Conservation (phyloP, 2,113 vertebrate genomes). For the Nesospiza acunhae region DNA sequence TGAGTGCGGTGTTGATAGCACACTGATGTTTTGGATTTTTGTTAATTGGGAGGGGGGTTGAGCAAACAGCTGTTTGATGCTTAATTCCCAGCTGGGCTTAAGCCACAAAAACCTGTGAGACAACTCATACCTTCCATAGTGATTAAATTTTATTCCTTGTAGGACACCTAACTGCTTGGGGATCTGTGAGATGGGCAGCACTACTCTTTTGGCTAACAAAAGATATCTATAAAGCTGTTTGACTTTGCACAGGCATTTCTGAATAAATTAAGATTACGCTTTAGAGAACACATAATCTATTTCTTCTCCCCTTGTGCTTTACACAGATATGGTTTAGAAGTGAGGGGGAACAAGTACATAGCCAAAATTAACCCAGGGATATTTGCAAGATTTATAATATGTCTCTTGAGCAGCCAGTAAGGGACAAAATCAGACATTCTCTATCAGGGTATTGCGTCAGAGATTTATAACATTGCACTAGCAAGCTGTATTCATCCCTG, state of each 20-base stretch:
- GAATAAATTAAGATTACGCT: background rate
- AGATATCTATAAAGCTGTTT: background rate
- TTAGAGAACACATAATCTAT: background rate
- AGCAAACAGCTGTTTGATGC: background rate
- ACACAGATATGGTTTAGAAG: background rate
- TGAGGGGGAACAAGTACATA: background rate
- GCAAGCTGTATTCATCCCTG: background rate
- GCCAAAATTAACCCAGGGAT: background rate
- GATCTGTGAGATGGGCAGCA: background rate
- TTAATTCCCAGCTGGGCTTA: background rate
- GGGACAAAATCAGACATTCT: background rate
- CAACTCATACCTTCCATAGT: background rate
- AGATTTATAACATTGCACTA: background rate
- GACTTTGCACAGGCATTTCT: background rate
- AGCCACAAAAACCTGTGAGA: rapidly evolving
- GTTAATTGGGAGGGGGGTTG: background rate
- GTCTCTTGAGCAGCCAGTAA: background rate
- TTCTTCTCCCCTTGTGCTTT: background rate
- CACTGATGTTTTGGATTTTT: background rate
- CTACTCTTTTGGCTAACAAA: background rate
- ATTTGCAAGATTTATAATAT: background rate
- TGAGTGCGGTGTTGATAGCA: background rate
- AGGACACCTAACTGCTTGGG: background rate
- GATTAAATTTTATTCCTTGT: background rate
- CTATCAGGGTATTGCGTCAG: background rate